A percentile compares a stretch with the other conserved stretches of the same genome.
Evolutionary conservation across 2,888 invertebrate genomes (phyloP).

Genomic region (Pseudeuparius sepicola): DNA sequence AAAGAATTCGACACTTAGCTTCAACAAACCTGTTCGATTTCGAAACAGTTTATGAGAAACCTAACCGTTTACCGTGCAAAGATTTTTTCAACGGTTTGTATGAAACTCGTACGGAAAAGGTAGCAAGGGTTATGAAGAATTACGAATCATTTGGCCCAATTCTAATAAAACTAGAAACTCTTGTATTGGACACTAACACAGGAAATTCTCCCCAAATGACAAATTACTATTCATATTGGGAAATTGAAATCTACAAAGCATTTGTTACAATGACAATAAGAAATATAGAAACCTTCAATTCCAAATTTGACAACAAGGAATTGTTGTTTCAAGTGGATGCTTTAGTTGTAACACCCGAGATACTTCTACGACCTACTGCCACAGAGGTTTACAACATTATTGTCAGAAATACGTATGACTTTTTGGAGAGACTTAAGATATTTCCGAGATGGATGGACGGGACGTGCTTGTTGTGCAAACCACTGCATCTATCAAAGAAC

Average conservation of each 20-base stretch:
- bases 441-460: conserved; percentile 82
- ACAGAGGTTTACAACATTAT: conserved; percentile 71
- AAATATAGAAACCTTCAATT: conserved; percentile 62
- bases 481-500: conserved; percentile 48
- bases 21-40: conserved; percentile 49
- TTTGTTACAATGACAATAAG: conserved; percentile 55
- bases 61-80: conserved; percentile 35
- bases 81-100: conserved; percentile 66
- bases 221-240: conserved; percentile 74
- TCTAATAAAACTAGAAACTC: conserved; percentile 74
- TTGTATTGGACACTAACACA: conserved; percentile 69
- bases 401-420: conserved; percentile 63
- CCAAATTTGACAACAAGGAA: conserved; percentile 43
- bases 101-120: conserved; percentile 54
- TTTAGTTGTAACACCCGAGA: conserved; percentile 61
- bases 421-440: conserved; percentile 60
- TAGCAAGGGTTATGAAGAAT: conserved; percentile 57
- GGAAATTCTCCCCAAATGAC: conserved; percentile 65
- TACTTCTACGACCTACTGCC: conserved; percentile 63
- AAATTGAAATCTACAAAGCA: conserved; percentile 62
- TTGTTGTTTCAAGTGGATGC: conserved; percentile 72
- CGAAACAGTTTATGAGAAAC: conserved; percentile 23
- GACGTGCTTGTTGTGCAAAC: conserved; percentile 64
- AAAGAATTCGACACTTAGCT: conserved; percentile 46
- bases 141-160: conserved; percentile 74